Base-by-base conservation (phyloP, 1,140 invertebrate genomes). In the Liolophura sinensis region DNA sequence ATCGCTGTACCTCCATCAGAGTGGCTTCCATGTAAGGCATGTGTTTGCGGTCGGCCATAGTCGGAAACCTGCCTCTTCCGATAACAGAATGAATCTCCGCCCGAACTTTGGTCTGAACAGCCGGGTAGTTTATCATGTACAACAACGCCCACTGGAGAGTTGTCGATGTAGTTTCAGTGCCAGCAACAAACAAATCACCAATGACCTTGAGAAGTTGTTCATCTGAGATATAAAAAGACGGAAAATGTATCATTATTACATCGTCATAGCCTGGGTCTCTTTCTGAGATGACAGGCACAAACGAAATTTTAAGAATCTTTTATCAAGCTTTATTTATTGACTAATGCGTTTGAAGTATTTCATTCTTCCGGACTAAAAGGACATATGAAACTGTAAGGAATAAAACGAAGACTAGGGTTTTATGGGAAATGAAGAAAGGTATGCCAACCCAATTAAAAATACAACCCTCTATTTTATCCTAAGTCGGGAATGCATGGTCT, bases 71-170 rank as follows among this genome's bases (percentile, higher is more conserved):
- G 24, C 62, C 60, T n/a, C 20, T 58, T 1, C 75, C 75, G 24
- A 74, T 63, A 24, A 73, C 70, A 64, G 89, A 82, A 46, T 68
- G 58, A 22, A 98, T 85, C 82, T 98, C 95, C 58, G 93, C 90
- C 82, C 94, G 93, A 0, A 97, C 92, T 16, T 88, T 89, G 20
- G 83, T 86, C 78, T 95, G 93, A 0, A 91, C 87, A 4, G 90
- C 85, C 11, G 89, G 90, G 84, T 93, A 83, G n/a, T 87, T 79
- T 0, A 92, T 91, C 88, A 97, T 90, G 70, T 91, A 92, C 9
- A 97, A 84, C 15, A 96, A 81, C 70, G 93, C 92, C 95, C 96
- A 98, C 49, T 91, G 87, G 15, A 97, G 79, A 0, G 93, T 94
- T 0, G 91, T 90, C 27, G 94, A 84, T 0, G 93, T 93, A 0